These are phyloP conservation scores for Candidula unifasciata DNA, from an alignment of 2,888 invertebrate species.

Conservation along the genomic window DNA sequence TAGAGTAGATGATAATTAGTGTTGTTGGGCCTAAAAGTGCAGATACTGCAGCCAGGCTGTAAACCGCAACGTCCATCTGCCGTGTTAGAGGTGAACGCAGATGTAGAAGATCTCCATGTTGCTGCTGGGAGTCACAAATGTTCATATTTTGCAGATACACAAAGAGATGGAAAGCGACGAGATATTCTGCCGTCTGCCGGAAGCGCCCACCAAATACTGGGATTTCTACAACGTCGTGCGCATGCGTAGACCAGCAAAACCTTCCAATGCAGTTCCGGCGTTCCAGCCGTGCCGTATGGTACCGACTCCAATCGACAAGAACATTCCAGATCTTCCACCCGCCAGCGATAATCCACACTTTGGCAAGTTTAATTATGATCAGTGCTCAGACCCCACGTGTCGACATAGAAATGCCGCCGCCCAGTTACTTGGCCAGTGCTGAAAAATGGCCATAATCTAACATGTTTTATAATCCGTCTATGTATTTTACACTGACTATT, in stretches of 20 bases:
- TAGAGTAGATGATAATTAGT: too few relatives aligned
- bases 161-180: constrained; percentile 18
- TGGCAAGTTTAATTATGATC: constrained; percentile 14
- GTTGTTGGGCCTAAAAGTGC: too few relatives aligned
- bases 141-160: constrained; percentile 18
- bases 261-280: background rate
- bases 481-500: too few relatives aligned
- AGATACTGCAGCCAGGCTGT: too few relatives aligned
- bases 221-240: constrained; percentile 46
- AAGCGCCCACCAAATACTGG: constrained; percentile 25
- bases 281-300: constrained; percentile 26
- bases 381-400: background rate
- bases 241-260: constrained; percentile 32
- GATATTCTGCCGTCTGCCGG: constrained; percentile 38
- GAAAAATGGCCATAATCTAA: too few relatives aligned
- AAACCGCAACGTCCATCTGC: too few relatives aligned
- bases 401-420: background rate
- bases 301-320: constrained; percentile 30
- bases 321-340: constrained; percentile 3
- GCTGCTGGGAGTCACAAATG: too few relatives aligned
- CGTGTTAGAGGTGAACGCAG: too few relatives aligned
- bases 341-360: background rate
- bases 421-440: background rate
- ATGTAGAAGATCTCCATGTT: too few relatives aligned
- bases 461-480: too few relatives aligned